Evolutionary conservation across 2,888 invertebrate genomes (phyloP).

Genomic region (Dorcus parallelipipedus): DNA sequence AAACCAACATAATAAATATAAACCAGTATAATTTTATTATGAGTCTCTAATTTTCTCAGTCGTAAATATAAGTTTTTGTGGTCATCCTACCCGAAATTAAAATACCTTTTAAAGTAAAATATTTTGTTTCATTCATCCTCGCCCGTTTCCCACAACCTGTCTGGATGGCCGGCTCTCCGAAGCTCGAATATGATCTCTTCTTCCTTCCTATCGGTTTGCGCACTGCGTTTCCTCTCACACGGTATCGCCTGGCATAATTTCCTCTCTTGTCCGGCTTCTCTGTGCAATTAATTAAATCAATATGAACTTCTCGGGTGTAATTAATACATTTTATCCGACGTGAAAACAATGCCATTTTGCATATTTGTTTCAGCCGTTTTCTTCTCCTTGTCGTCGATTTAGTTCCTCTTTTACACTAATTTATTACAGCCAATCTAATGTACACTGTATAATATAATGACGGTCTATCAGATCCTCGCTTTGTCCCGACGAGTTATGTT

Average conservation of each 20-base stretch:
- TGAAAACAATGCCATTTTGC: background rate
- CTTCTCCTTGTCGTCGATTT: constrained; percentile 5
- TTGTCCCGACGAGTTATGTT: constrained; percentile 41
- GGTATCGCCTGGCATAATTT: constrained; percentile 29
- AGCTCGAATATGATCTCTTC: constrained; percentile 27
- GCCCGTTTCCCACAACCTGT: constrained; percentile 21
- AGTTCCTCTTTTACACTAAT: constrained; percentile 14
- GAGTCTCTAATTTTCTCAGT: constrained; percentile 33
- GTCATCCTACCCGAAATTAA: constrained; percentile 34
- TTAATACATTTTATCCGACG: background rate
- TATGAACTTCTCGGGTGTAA: background rate
- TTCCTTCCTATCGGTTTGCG: constrained; percentile 26
- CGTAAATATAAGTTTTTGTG: constrained; percentile 37
- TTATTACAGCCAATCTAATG: constrained; percentile 20
- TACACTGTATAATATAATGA: constrained; percentile 25
- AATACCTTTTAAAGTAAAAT: constrained; percentile 39
- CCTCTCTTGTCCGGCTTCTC: constrained; percentile 28
- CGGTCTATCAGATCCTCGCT: constrained; percentile 28
- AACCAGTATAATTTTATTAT: constrained; percentile 35
- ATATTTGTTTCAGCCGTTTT: background rate
- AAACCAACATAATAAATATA: constrained; percentile 28
- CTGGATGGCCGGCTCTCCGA: constrained; percentile 13
- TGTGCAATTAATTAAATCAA: constrained; percentile 19
- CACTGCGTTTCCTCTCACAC: constrained; percentile 25
- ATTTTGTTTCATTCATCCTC: constrained; percentile 37